Evolutionary conservation across 2,113 vertebrate species (phyloP), one percentile per base, ranked within the genome.

Genomic region (Mixornis gularis): DNA sequence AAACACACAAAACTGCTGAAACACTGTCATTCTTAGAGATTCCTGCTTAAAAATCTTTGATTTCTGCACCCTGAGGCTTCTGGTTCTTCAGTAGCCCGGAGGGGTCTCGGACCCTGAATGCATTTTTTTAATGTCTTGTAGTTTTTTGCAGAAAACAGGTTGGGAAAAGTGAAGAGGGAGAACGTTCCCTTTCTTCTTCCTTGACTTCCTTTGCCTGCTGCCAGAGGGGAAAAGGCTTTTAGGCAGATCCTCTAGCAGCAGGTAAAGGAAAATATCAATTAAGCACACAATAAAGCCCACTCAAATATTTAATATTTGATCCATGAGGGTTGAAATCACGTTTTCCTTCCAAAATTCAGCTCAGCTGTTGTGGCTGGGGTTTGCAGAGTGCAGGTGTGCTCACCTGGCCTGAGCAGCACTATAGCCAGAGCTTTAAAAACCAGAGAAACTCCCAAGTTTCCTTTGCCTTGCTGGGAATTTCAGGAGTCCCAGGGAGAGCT

Each of bases 11-110:
- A 79, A 64, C 52, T 16, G 56, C 15, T 79, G 68, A 74, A 82
- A 60, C 49, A n/a, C 44, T 56, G 76, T 59, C 49, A 56, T 82
- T 90, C 55, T 95, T 48, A 7, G 19, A 48, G 48, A 12, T 18
- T 44, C 43, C 83, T 92, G 32, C 59, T 63, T 44, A 32, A 1
- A 48, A 81, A 16, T 71, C 62, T 77, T 90, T 38, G 26, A 24
- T 74, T 92, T 72, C 85, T 82, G 26, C 13, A 24, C 71, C 81
- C 93, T 9, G 48, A 87, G 95, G 76, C 82, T 41, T 26, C 52
- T 17, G 5, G 16, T n/a, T 91, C 30, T 7, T 19, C 32, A 30
- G 25, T 30, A 70, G 34, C 56, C 64, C 1, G 5, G 30, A 72
- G 53, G 82, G 34, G 44, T 86, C 60, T 84, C 1, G 0, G 44